Percentiles rank a stretch among this genome's conserved stretches.
phyloP scores from a whole-genome alignment of 2,797 vertebrate genomes.

The Gallinago solitaria region DNA sequence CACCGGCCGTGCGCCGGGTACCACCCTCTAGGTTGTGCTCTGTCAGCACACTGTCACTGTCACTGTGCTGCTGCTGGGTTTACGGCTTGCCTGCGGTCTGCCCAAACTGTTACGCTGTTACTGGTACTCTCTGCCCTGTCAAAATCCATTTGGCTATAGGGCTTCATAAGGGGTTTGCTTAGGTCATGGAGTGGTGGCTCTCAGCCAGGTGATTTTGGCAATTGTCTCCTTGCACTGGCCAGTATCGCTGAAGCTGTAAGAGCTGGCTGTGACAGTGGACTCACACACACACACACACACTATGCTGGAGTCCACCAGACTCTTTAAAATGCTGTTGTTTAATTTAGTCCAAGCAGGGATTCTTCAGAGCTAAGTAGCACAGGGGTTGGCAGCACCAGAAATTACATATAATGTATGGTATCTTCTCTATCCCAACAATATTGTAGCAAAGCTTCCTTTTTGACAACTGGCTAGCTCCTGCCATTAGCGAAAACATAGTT shows the following conservation, averaged over 20 bases:
- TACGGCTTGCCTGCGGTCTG: background rate
- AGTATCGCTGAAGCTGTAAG: background rate
- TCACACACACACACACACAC: background rate
- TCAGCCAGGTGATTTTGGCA: background rate
- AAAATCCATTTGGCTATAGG: background rate
- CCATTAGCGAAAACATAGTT: background rate
- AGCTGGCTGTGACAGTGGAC: background rate
- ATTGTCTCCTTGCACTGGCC: background rate
- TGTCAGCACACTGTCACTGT: background rate
- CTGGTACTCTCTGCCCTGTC: background rate
- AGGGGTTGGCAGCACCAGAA: background rate
- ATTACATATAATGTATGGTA: background rate
- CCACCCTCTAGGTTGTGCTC: background rate
- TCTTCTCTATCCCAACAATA: background rate
- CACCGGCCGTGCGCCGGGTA: accelerated
- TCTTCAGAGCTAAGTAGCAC: background rate
- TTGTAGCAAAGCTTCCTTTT: background rate
- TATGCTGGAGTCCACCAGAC: background rate
- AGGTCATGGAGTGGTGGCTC: background rate
- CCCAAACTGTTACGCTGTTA: background rate
- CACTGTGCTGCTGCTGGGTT: background rate
- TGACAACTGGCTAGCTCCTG: background rate
- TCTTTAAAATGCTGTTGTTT: background rate
- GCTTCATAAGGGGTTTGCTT: background rate
- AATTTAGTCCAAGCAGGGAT: background rate